These are phyloP conservation scores for Drosophila koepferae DNA, from an alignment of 2,888 invertebrate species.

Conservation along the genomic window DNA sequence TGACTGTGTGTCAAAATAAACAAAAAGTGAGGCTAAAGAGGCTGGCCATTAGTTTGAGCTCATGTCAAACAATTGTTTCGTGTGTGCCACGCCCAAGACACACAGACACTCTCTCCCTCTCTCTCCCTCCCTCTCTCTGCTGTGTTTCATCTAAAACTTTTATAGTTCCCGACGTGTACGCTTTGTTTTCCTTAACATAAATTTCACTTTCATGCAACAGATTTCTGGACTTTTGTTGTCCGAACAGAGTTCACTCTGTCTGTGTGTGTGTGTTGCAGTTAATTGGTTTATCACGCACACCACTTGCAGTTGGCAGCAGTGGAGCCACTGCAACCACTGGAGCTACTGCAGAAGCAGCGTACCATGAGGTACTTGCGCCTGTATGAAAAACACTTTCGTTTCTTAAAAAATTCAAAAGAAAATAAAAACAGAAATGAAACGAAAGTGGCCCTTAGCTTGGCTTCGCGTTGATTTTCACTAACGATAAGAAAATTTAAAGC, in stretches of 20 bases:
- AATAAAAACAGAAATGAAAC: constrained; percentile 49
- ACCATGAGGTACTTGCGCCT: constrained; percentile 29
- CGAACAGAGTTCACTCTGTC: constrained; percentile 17
- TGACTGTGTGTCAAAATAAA: constrained; percentile 53
- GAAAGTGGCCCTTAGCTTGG: constrained; percentile 58
- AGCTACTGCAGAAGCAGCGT: constrained; percentile 26
- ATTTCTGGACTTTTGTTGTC: constrained; percentile 36
- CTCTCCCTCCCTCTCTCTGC: not conserved
- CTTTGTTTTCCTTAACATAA: constrained; percentile 33
- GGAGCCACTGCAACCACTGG: constrained; percentile 12
- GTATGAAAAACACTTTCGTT: constrained; percentile 77
- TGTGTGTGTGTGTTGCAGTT: constrained; percentile 43
- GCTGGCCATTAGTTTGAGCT: constrained; percentile 42
- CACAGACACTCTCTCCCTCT: not conserved
- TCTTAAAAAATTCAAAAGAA: constrained; percentile 31
- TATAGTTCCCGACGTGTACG: constrained; percentile 1
- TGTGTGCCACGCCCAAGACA: constrained; percentile 19
- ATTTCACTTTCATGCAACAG: constrained; percentile 51
- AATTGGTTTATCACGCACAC: constrained; percentile 79
- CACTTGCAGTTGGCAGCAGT: constrained; percentile 66
- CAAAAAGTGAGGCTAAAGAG: constrained; percentile 19
- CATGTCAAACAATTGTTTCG: constrained; percentile 17
- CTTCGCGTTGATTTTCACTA: constrained; percentile 45
- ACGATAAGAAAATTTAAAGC: constrained; percentile 52
- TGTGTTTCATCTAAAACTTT: not conserved